A percentile compares a stretch with the other conserved stretches of the same genome.
phyloP scores from a whole-genome alignment of 2,888 invertebrate genomes.

The Buathra laborator region DNA sequence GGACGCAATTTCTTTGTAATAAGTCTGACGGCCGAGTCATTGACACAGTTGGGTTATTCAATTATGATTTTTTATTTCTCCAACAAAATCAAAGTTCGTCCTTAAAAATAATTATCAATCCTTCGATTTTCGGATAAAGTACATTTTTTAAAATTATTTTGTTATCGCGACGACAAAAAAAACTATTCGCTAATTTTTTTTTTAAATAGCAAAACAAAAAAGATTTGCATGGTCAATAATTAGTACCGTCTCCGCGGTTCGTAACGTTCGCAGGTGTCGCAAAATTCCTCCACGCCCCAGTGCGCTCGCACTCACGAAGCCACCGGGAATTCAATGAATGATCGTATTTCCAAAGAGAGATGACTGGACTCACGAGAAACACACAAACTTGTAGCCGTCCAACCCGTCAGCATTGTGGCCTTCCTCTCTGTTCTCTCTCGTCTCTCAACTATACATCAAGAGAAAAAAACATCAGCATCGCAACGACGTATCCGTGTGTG shows the following conservation, averaged over 20 bases:
- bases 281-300: slow-evolving; percentile 1
- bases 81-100: not conserved
- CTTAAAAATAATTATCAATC: not conserved
- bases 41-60: not conserved
- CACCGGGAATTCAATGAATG: slow-evolving; percentile 49
- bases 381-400: not conserved
- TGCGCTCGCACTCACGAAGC: not conserved
- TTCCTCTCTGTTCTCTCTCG: slow-evolving; percentile 27
- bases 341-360: slow-evolving; percentile 51
- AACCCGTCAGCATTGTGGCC: not conserved
- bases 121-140: not conserved
- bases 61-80: not conserved
- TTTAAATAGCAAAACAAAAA: not conserved
- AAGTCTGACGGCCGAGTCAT: not conserved
- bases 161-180: not conserved
- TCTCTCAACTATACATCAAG: slow-evolving; percentile 36
- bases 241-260: not conserved
- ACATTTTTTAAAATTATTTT: not conserved
- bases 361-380: slow-evolving; percentile 23
- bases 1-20: slow-evolving; percentile 25
- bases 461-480: slow-evolving; percentile 42
- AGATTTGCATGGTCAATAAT: not conserved
- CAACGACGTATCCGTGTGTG: slow-evolving; percentile 20
- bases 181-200: not conserved
- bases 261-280: slow-evolving; percentile 11